These are phyloP conservation scores for Ceramica pisi DNA, from an alignment of 2,888 invertebrate species.

Conservation along the genomic window DNA sequence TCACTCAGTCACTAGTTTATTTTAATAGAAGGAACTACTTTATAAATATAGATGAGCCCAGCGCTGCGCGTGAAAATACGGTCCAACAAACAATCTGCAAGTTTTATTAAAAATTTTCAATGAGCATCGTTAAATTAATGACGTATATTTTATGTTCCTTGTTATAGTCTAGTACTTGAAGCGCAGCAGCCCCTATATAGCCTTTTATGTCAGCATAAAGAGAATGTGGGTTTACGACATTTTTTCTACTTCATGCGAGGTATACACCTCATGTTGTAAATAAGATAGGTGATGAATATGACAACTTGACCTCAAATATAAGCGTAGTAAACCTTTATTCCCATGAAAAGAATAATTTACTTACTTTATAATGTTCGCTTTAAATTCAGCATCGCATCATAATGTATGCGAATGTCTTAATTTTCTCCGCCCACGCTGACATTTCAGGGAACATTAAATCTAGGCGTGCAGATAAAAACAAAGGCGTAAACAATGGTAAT, in stretches of 20 bases:
- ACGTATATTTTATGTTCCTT: conserved; percentile 44
- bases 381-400: conserved; percentile 32
- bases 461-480: conserved; percentile 46
- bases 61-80: background rate
- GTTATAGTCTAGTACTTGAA: conserved; percentile 46
- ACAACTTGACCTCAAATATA: conserved; percentile 24
- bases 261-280: conserved; percentile 1
- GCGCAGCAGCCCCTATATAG: conserved; percentile 28
- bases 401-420: conserved; percentile 22
- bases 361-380: conserved; percentile 31
- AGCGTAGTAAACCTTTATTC: conserved; percentile 9
- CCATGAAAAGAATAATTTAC: conserved; percentile 16
- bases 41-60: conserved; percentile 7
- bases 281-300: conserved; percentile 23
- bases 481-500: conserved; percentile 44
- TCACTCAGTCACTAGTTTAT: background rate
- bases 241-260: conserved; percentile 35
- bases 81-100: background rate
- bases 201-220: conserved; percentile 42
- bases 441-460: conserved; percentile 48
- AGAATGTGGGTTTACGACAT: conserved; percentile 51
- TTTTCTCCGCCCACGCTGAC: conserved; percentile 31
- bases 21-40: conserved; percentile 8
- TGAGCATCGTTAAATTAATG: conserved; percentile 51
- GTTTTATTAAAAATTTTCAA: conserved; percentile 33